A percentile compares a stretch with the other conserved stretches of the same genome.
phyloP scores from a whole-genome alignment of 2,797 vertebrate species.

The Myotis myotis region DNA sequence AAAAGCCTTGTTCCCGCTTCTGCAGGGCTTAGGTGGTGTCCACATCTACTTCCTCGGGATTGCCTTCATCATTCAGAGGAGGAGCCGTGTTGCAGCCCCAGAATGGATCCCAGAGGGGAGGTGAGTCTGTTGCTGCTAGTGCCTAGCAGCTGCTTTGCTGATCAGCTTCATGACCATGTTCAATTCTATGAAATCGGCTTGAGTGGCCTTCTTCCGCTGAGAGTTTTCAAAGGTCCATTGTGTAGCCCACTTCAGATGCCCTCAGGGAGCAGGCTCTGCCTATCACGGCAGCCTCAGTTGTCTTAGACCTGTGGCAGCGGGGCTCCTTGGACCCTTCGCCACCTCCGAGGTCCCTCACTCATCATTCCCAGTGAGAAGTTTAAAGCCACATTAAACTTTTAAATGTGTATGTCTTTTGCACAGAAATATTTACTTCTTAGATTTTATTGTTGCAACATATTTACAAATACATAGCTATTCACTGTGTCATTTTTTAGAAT shows the following conservation, averaged over 20 bases:
- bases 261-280: neutral
- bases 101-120: slow-evolving; percentile 94
- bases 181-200: slow-evolving; percentile 92
- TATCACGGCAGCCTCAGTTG: fast-evolving
- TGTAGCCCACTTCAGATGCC: neutral
- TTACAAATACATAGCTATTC: neutral
- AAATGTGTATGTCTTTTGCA: neutral
- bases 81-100: slow-evolving; percentile 92
- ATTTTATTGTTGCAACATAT: neutral
- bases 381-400: neutral
- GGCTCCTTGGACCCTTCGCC: neutral
- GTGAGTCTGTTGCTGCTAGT: slow-evolving; percentile 93
- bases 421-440: neutral
- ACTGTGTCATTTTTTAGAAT: slow-evolving; percentile 58
- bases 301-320: neutral
- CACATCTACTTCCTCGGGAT: slow-evolving; percentile 91
- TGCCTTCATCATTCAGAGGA: slow-evolving; percentile 92
- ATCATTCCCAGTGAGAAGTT: neutral
- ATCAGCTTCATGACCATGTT: slow-evolving; percentile 94
- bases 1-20: slow-evolving; percentile 93
- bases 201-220: neutral
- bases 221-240: neutral
- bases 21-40: slow-evolving; percentile 91
- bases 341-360: neutral
- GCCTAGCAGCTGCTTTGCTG: slow-evolving; percentile 92